Conservation (phyloP, 2,113 vertebrate genomes). For the Morone saxatilis region DNA sequence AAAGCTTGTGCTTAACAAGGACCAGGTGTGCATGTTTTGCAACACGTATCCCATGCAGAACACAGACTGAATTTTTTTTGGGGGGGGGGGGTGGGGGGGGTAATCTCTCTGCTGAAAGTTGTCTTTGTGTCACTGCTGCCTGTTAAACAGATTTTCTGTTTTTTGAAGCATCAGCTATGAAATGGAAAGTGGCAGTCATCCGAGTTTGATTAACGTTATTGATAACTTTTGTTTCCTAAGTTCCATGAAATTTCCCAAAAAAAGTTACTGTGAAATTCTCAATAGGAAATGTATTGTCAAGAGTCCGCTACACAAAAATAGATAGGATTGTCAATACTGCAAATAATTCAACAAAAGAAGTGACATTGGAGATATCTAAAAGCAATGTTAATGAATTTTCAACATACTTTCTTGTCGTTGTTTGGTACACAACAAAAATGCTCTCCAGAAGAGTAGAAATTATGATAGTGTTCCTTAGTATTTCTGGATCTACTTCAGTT, state of each 20-base stretch:
- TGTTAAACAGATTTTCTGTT: constrained; percentile 1
- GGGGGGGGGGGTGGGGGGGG: background rate
- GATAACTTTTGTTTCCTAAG: constrained; percentile 27
- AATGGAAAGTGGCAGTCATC: background rate
- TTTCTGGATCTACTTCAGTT: too few species aligned
- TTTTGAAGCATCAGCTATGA: background rate
- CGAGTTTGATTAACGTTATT: background rate
- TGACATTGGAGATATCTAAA: background rate
- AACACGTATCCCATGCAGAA: background rate
- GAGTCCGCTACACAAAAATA: background rate
- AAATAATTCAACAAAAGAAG: background rate
- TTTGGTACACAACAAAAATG: background rate
- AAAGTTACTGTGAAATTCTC: background rate
- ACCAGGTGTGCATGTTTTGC: constrained; percentile 23
- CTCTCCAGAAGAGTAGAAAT: background rate
- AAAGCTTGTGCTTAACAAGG: constrained; percentile 27
- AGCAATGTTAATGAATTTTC: background rate
- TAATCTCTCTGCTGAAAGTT: background rate
- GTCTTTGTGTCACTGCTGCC: background rate
- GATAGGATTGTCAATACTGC: background rate
- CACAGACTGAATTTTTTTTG: background rate
- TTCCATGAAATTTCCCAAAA: background rate
- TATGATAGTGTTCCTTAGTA: background rate
- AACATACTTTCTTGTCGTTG: background rate
- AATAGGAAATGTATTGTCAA: constrained; percentile 20